Evolutionary conservation across 2,888 invertebrate species (phyloP).

Genomic region (Emmelina monodactyla): DNA sequence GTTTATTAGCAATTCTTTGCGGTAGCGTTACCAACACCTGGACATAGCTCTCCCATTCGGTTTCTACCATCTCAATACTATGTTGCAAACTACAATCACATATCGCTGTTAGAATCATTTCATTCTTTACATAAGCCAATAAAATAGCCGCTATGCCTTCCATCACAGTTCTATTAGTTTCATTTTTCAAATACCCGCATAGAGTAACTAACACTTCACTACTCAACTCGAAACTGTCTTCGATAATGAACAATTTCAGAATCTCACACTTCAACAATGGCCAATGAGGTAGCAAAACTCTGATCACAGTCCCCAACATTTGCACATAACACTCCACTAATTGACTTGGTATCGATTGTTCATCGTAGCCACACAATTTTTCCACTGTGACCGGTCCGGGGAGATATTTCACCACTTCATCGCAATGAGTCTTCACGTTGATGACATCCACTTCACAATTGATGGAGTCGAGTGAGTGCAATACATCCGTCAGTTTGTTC

Average conservation of each 20-base stretch:
- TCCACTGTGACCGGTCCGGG: conserved; percentile 73
- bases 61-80: conserved; percentile 19
- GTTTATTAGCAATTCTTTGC: conserved; percentile 72
- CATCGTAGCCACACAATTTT: conserved; percentile 66
- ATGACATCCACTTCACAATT: conserved; percentile 33
- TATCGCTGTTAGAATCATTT: conserved; percentile 62
- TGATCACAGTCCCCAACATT: conserved; percentile 54
- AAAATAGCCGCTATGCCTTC: conserved; percentile 44
- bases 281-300: conserved; percentile 65
- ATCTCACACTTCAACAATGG: conserved; percentile 56
- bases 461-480: conserved; percentile 30
- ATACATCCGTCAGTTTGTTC: conserved; percentile 28
- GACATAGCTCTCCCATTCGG: conserved; percentile 61
- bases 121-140: conserved; percentile 59
- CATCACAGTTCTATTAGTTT: conserved; percentile 27
- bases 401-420: conserved; percentile 24
- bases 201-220: conserved; percentile 54
- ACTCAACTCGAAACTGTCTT: conserved; percentile 55
- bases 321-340: conserved; percentile 52
- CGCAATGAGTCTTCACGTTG: conserved; percentile 21
- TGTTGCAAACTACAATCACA: conserved; percentile 33
- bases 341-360: conserved; percentile 23
- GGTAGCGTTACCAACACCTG: conserved; percentile 74
- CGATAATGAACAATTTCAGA: conserved; percentile 54
- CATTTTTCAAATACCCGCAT: conserved; percentile 51